These are phyloP conservation scores for Scalopus aquaticus DNA, from an alignment of 2,113 vertebrate genomes.

Conservation along the genomic window DNA sequence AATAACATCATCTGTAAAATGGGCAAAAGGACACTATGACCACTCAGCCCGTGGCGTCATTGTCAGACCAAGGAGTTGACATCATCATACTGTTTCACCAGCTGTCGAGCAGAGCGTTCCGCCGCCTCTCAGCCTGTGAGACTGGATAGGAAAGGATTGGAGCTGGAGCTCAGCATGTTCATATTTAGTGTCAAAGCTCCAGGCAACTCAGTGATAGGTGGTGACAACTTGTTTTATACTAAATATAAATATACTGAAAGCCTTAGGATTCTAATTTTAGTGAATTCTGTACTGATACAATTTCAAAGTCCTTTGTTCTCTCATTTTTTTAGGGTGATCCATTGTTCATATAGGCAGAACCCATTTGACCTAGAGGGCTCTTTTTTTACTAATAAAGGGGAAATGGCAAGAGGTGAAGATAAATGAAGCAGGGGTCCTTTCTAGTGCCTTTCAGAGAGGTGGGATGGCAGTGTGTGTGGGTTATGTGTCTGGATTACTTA, in stretches of 20 bases:
- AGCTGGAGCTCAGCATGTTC: not conserved
- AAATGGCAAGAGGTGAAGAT: not conserved
- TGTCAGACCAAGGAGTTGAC: not conserved
- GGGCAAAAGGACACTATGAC: not conserved
- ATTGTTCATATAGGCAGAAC: not conserved
- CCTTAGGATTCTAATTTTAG: not conserved
- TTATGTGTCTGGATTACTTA: not conserved
- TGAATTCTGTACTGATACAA: not conserved
- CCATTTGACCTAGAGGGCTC: not conserved
- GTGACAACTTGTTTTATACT: not conserved
- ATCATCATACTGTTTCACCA: rapidly evolving
- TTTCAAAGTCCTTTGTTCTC: not conserved
- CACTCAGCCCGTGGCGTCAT: rapidly evolving
- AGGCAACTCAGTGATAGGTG: not conserved
- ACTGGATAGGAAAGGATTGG: too few relatives aligned
- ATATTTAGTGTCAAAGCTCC: not conserved
- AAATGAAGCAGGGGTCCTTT: constrained; percentile 59
- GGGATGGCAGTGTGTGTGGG: not conserved
- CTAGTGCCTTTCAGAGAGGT: not conserved
- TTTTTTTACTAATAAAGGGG: not conserved
- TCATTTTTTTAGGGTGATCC: not conserved
- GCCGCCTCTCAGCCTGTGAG: not conserved
- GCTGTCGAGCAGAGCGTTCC: not conserved
- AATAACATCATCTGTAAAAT: not conserved
- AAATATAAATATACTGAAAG: not conserved